Percentiles rank a stretch among this genome's conserved stretches.
Evolutionary conservation across 2,888 invertebrate genomes (phyloP).

Genomic region (Pandemis corylana): DNA sequence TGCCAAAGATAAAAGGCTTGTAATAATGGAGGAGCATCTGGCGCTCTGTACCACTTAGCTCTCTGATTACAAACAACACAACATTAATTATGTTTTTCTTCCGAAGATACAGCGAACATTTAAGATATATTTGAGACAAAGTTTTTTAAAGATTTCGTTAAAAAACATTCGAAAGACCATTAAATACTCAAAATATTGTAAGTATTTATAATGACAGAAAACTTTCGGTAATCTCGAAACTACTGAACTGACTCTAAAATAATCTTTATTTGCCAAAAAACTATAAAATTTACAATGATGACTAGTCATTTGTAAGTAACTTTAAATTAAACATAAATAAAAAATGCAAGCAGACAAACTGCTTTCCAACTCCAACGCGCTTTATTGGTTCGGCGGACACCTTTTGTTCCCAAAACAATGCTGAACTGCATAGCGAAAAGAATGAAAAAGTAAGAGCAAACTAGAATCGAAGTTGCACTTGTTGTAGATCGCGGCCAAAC

Average conservation of each 20-base stretch:
- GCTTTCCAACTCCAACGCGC: slow-evolving; percentile 2
- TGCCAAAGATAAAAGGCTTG: slow-evolving; percentile 52
- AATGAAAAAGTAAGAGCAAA: slow-evolving; percentile 6
- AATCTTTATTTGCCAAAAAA: no score
- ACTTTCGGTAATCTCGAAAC: no score
- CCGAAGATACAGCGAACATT: slow-evolving; percentile 67
- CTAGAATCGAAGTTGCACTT: slow-evolving; percentile 16
- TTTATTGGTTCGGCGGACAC: slow-evolving; percentile 10
- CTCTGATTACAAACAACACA: slow-evolving; percentile 76
- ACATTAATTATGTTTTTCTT: slow-evolving; percentile 80
- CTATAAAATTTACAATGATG: no score
- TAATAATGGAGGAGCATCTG: slow-evolving; percentile 57
- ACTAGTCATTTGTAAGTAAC: no score
- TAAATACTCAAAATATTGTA: no score
- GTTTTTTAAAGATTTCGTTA: neutral
- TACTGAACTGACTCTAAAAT: no score
- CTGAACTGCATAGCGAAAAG: slow-evolving; percentile 20
- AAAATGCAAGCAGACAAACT: neutral
- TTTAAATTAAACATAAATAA: no score
- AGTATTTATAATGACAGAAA: neutral
- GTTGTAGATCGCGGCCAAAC: slow-evolving; percentile 2
- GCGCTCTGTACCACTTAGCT: slow-evolving; percentile 64
- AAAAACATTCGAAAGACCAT: neutral
- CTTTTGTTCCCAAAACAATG: slow-evolving; percentile 26
- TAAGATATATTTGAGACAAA: neutral